Conservation (phyloP, 2,797 vertebrate species). For the Emys orbicularis region DNA sequence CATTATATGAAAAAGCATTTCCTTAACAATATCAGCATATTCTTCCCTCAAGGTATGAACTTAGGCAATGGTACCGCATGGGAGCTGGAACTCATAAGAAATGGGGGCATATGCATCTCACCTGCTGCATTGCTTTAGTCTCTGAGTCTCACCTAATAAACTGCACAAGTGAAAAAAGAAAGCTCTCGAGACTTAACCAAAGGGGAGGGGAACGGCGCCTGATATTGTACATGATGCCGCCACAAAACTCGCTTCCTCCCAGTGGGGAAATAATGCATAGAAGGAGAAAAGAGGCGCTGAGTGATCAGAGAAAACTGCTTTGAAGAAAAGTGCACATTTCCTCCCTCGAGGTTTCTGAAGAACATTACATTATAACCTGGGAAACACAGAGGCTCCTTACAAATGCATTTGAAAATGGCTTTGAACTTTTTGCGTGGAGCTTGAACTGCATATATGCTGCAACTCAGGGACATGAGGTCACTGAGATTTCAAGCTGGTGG, state of each 20-base stretch:
- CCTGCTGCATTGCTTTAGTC: background rate
- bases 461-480: background rate
- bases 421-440: slow-evolving; percentile 79
- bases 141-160: background rate
- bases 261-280: background rate
- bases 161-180: background rate
- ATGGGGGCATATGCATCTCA: background rate
- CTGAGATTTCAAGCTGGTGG: background rate
- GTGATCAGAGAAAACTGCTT: slow-evolving; percentile 75
- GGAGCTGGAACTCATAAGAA: background rate
- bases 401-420: slow-evolving; percentile 79
- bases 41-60: background rate
- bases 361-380: slow-evolving; percentile 76
- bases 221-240: background rate
- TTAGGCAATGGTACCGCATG: rapidly evolving
- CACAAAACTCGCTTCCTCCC: slow-evolving; percentile 7
- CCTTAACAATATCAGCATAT: background rate
- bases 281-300: slow-evolving; percentile 57
- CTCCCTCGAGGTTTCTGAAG: slow-evolving; percentile 76
- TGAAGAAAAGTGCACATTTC: slow-evolving; percentile 82
- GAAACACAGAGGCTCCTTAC: slow-evolving; percentile 81
- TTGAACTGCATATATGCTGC: slow-evolving; percentile 71
- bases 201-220: background rate
- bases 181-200: background rate
- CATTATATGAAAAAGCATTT: rapidly evolving